Base-by-base conservation (phyloP, 1,140 invertebrate genomes). In the Drosophila yakuba region DNA sequence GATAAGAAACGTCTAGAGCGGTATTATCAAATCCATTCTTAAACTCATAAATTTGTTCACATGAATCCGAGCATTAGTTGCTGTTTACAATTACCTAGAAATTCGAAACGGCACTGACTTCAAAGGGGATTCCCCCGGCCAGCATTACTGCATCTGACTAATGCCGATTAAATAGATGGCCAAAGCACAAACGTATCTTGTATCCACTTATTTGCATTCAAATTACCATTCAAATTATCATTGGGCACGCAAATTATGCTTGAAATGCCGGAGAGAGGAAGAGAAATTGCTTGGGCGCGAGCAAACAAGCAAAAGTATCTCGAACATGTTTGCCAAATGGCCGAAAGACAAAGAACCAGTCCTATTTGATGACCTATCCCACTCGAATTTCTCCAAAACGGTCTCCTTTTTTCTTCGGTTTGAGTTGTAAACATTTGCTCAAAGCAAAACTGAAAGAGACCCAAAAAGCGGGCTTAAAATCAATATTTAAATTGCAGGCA, bases 401-500 rank as follows among this genome's bases (percentile, higher is more conserved):
- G n/a, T 20, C 20, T 36, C 36, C 20, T 50, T 48, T 25, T 71
- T 71, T 58, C 44, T 71, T 41, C 36, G 56, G 51, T 39, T 67
- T 36, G 60, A 44, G 50, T 44, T 56, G 48, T 57, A 84, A 79
- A 83, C 75, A 80, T 83, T 79, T 84, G 66, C 20, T 11, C 11
- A 45, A 58, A 66, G 61, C 61, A 43, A 52, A 54, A 66, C 64
- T 68, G 61, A 54, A 58, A 55, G 56, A 25, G 54, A 38, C 64
- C 64, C 64, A 68, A 51, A 51, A 41, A 44, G 38, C 60, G 57
- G 45, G 57, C 54, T 17, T 14, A 83, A 80, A 83, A 83, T 83
- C 80, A 83, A 83, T 83, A 83, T 83, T 83, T 80, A 84, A 84
- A 83, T 72, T 84, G 50, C 55, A 74, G 51, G 71, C 76, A 83